Conservation (phyloP, 1,140 invertebrate species). For the Micrasema longulum region DNA sequence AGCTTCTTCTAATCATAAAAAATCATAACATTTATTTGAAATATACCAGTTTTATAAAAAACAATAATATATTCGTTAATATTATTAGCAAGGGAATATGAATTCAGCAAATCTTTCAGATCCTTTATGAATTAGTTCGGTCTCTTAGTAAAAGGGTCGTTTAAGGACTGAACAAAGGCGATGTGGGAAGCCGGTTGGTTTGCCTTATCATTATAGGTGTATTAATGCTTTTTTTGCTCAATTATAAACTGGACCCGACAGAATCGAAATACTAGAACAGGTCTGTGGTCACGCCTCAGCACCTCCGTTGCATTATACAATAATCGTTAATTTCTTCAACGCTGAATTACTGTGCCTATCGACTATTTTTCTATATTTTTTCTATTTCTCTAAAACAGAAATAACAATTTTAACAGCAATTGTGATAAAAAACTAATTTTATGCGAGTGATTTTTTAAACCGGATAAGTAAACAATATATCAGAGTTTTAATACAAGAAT, state of each 20-base stretch:
- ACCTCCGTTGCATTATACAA: too few relatives aligned
- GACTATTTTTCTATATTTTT: too few relatives aligned
- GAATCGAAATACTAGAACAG: constrained; percentile 48
- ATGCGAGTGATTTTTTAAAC: too few relatives aligned
- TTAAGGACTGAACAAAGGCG: constrained; percentile 5
- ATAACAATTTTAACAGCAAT: too few relatives aligned
- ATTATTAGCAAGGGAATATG: neutral
- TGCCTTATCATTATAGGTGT: constrained; percentile 22
- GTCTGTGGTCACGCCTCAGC: constrained; percentile 35
- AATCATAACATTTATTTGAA: neutral
- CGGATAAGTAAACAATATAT: too few relatives aligned
- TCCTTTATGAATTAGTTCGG: neutral
- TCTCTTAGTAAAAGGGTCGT: neutral
- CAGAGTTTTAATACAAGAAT: too few relatives aligned
- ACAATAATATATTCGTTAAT: neutral
- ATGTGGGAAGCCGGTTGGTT: neutral
- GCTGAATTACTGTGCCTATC: too few relatives aligned
- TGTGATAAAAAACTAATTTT: too few relatives aligned
- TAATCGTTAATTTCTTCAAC: too few relatives aligned
- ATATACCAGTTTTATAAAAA: neutral
- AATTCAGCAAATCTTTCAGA: neutral
- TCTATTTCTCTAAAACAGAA: too few relatives aligned
- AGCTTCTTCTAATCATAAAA: neutral
- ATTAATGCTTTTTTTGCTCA: constrained; percentile 39
- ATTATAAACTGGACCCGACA: constrained; percentile 45